Evolutionary conservation across 2,888 invertebrate genomes (phyloP), one percentile per base, ranked within the genome.

Genomic region (Leptinotarsa haldemani): DNA sequence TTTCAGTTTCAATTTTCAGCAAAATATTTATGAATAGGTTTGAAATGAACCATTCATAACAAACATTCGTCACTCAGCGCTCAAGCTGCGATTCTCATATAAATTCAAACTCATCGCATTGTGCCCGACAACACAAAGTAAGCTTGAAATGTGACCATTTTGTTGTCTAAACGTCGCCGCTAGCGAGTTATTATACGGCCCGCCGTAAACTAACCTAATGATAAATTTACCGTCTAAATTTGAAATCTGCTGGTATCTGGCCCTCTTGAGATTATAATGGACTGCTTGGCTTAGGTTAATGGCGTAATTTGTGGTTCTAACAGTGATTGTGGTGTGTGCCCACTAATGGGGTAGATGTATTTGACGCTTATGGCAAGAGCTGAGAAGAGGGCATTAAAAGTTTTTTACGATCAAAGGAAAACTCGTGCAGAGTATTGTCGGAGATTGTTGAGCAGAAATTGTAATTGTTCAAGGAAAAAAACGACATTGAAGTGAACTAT

Each of bases 211-310:
- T 61, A 61, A 61, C 40, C 61, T 61, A 61, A 61, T 61, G 30
- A 61, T 61, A 61, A 61, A 61, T 61, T 61, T 40, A 61, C 61
- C 25, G 30, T 61, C 61, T 61, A 61, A 61, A 61, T 61, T 61
- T 61, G 61, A 61, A 61, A 61, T 61, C 18, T 61, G 61, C 61
- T 13, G 7, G 30, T 61, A 61, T 61, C 61, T 61, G 25, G 40
- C 40, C 40, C 61, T 40, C 61, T 40, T n/a, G 61, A 61, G 61
- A 61, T 61, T n/a, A 61, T 61, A 61, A 61, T 40, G 30, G 61
- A 40, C 61, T 30, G 9, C 30, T n/a, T 61, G 61, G 61, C 61
- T 61, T 61, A 30, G 61, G 61, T 61, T 61, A 61, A 61, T 61
- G 61, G 30, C 16, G 7, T 61, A 30, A 61, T 61, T 40, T 61